These are phyloP conservation scores for Stichopus horrens DNA, from an alignment of 53 echinoderm and acorn worm genomes.

Conservation along the genomic window DNA sequence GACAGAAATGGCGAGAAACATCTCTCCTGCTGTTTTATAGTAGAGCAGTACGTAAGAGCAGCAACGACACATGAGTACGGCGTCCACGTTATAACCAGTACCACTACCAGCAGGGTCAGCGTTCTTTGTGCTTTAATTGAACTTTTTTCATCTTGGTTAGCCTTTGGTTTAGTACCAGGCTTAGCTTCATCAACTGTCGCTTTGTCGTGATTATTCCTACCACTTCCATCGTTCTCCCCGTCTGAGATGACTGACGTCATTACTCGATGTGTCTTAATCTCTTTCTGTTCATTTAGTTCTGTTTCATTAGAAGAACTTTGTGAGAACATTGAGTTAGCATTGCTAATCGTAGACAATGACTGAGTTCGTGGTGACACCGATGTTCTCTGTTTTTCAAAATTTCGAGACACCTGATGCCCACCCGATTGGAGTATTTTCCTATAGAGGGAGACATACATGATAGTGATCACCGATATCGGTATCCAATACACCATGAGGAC, in stretches of 20 bases:
- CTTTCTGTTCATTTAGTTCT: neutral
- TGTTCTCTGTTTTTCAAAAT: neutral
- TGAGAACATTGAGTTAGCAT: neutral
- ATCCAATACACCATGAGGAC: conserved; percentile 5
- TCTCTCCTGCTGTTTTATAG: neutral
- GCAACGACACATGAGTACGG: conserved; percentile 11
- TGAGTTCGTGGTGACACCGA: neutral
- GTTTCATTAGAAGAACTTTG: neutral
- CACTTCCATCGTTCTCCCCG: neutral
- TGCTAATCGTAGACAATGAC: neutral
- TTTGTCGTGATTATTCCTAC: neutral
- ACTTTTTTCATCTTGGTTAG: neutral
- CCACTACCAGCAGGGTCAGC: conserved; percentile 5
- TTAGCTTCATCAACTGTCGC: neutral
- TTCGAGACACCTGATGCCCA: neutral
- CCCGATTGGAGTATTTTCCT: neutral
- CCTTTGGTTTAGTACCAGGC: neutral
- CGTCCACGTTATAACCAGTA: conserved; percentile 14
- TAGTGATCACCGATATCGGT: neutral
- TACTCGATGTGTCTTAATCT: neutral
- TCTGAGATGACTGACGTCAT: neutral
- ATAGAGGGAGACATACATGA: neutral
- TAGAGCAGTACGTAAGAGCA: neutral
- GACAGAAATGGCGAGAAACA: conserved; percentile 3
- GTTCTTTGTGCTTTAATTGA: conserved; percentile 7